Evolutionary conservation across 2,888 invertebrate genomes (phyloP).

Genomic region (Eupithecia inturbata): DNA sequence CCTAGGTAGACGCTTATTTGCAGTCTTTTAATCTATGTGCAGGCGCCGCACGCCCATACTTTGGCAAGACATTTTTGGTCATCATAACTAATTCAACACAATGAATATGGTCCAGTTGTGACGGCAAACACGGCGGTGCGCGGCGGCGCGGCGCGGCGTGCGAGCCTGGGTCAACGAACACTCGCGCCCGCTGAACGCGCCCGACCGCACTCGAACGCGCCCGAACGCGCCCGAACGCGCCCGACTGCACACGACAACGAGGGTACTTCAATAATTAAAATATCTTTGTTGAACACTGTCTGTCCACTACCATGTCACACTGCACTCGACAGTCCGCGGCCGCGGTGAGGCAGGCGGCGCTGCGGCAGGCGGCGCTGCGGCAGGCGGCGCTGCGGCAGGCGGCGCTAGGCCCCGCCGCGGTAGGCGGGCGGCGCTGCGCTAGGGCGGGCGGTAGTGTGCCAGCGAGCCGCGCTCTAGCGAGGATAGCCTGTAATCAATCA

Average conservation of each 20-base stretch:
- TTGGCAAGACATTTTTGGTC: neutral
- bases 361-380: constrained; percentile 66
- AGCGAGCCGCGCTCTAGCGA: constrained; percentile 63
- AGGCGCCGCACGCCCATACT: neutral
- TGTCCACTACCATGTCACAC: neutral
- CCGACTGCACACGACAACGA: neutral
- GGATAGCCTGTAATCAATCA: constrained; percentile 69
- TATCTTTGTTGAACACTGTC: neutral
- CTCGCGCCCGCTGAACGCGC: neutral
- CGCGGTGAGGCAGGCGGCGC: constrained; percentile 72
- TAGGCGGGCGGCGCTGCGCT: constrained; percentile 57
- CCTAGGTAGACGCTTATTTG: neutral
- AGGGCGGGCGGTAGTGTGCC: constrained; percentile 59
- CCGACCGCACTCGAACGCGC: neutral
- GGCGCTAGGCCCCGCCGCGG: constrained; percentile 69
- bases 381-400: constrained; percentile 69
- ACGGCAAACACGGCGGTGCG: neutral
- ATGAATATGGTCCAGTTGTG: no score
- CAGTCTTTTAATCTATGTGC: neutral
- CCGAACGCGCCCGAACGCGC: no score
- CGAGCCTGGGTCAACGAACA: no score
- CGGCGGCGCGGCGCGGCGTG: no score
- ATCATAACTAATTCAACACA: neutral
- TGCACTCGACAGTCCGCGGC: neutral
- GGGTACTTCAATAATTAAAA: constrained; percentile 1